Evolutionary conservation across 2,888 invertebrate genomes (phyloP).

Genomic region (Serrognathus titanus): DNA sequence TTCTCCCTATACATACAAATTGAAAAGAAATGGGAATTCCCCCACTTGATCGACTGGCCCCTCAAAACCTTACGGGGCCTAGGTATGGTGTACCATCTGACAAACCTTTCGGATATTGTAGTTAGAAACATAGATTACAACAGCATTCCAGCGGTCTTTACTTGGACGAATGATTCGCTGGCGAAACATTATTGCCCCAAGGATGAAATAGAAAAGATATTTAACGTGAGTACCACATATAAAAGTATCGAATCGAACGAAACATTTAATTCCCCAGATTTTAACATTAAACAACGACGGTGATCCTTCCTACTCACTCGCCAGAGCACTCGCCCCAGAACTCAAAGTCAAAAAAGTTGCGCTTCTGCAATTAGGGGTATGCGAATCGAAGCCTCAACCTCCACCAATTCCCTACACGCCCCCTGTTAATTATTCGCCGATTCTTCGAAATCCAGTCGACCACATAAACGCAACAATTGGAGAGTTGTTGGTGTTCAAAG

Average conservation of each 20-base stretch:
- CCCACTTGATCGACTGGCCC: constrained; percentile 75
- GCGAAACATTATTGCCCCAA: constrained; percentile 76
- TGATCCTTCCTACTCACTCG: constrained; percentile 59
- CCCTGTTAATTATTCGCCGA: constrained; percentile 67
- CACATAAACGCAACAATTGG: constrained; percentile 79
- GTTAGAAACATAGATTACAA: constrained; percentile 63
- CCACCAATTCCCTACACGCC: constrained; percentile 51
- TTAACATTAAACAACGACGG: constrained; percentile 56
- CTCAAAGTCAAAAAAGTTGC: constrained; percentile 63
- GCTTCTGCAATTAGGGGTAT: constrained; percentile 66
- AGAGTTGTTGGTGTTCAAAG: constrained; percentile 73
- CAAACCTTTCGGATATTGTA: constrained; percentile 62
- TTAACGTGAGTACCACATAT: constrained; percentile 53
- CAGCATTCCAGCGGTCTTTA: constrained; percentile 63
- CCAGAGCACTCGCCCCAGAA: constrained; percentile 62
- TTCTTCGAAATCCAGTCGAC: constrained; percentile 81
- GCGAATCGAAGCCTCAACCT: constrained; percentile 56
- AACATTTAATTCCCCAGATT: constrained; percentile 39
- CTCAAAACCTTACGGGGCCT: constrained; percentile 63
- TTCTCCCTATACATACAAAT: constrained; percentile 69
- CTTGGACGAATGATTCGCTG: constrained; percentile 84
- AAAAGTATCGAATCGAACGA: neutral
- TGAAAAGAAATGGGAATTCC: constrained; percentile 58
- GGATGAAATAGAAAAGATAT: constrained; percentile 65
- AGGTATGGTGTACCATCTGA: constrained; percentile 56